Percentiles rank a stretch among this genome's conserved stretches.
These are phyloP conservation scores for Aethina tumida DNA, from an alignment of 1,140 invertebrate genomes.

Conservation along the genomic window DNA sequence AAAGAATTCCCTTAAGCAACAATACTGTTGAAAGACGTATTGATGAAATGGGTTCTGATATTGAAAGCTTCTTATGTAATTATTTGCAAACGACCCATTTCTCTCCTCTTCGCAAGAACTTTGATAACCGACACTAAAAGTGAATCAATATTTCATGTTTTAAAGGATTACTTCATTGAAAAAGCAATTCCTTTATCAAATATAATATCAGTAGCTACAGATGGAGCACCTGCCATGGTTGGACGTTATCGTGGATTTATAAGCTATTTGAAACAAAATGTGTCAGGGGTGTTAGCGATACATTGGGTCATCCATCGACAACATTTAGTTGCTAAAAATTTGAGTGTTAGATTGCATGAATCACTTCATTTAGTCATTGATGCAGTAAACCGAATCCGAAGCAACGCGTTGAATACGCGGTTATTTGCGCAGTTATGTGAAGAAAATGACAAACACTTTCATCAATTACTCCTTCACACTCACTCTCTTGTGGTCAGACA, in stretches of 20 bases:
- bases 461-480: conserved; percentile 31
- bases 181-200: conserved; percentile 26
- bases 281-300: conserved; percentile 4
- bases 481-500: too few relatives aligned
- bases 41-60: conserved; percentile 34
- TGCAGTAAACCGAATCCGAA: conserved; percentile 29
- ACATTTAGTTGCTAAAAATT: conserved; percentile 9
- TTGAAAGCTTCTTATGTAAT: conserved; percentile 32
- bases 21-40: conserved; percentile 34
- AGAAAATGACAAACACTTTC: conserved; percentile 34
- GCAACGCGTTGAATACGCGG: conserved; percentile 26
- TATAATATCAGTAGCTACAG: conserved; percentile 24
- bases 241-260: conserved; percentile 9
- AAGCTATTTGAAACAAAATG: conserved; percentile 7
- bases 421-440: conserved; percentile 34
- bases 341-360: conserved; percentile 7
- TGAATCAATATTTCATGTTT: conserved; percentile 34
- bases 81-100: conserved; percentile 30
- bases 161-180: conserved; percentile 25
- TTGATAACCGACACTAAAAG: conserved; percentile 34
- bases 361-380: conserved; percentile 15
- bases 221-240: conserved; percentile 24
- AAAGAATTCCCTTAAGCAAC: conserved; percentile 35
- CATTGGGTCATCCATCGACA: conserved; percentile 12
- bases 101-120: conserved; percentile 33